Evolutionary conservation across 2,888 invertebrate species (phyloP), one percentile per base, ranked within the genome.

Genomic region (Petrolisthes manimaculis): DNA sequence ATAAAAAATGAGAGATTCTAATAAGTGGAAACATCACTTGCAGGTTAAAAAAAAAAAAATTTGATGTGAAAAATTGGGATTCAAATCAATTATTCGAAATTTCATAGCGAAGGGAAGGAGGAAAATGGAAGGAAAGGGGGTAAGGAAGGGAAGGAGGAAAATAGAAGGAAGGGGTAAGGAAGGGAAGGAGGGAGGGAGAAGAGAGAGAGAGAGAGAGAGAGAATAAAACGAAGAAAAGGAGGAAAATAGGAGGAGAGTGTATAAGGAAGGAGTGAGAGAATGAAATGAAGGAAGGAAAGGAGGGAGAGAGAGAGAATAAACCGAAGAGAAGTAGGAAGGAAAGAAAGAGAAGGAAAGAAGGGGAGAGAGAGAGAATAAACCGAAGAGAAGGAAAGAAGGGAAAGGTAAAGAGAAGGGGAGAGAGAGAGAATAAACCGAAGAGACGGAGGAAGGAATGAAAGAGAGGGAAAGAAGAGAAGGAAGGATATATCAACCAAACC

Each of bases 301-400:
- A 71, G 69, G 53, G 71, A 71, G 83, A 53, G 4, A 71, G 83
- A 71, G 71, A 53, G 53, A 83, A 24, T 67, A 6, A 67, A 69
- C 1, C 1, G 67, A 71, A 61, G 54, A 54, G 71, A 12, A 14
- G 0, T 9, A 21, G 74, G n/a, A 53, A 12, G 55, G 6, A 18
- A 51, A 82, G 82, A 67, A n/a, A 37, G 0, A 51, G 61, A 18
- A 67, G 18, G 69, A n/a, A 21, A 9, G 24, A 21, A 18, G 51
- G 67, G 12, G 14, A 67, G 81, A 37, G 67, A 9, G 37, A 37
- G 79, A 54, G 55, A 18, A 79, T 5, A 55, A 54, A n/a, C 61
- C 8, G 14, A 61, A 61, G 61, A 61, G 61, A 61, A 61, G 8
- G 14, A 61, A 61, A 61, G 14, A 61, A 61, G 61, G 14, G 61